A percentile compares a stretch with the other conserved stretches of the same genome.
These are phyloP conservation scores for Bhutanitis thaidina DNA, from an alignment of 2,888 invertebrate genomes.

Conservation along the genomic window DNA sequence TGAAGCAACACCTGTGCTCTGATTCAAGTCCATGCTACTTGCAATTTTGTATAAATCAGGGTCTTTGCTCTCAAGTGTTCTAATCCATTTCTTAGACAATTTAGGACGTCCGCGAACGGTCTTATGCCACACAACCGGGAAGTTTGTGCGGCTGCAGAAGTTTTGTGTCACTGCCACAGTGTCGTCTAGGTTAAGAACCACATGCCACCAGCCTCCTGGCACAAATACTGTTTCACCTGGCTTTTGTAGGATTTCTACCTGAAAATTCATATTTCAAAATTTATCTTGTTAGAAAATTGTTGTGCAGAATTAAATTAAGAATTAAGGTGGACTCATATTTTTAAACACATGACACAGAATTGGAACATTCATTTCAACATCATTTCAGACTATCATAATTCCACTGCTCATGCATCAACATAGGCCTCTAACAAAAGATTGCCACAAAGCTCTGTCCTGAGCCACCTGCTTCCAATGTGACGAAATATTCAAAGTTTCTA, in stretches of 20 bases:
- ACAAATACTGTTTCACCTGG: slow-evolving; percentile 99
- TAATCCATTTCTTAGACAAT: slow-evolving; percentile 95
- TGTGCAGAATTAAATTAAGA: too few relatives aligned
- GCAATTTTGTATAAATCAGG: slow-evolving; percentile 89
- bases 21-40: slow-evolving; percentile 90
- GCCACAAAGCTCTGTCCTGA: too few relatives aligned
- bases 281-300: neutral
- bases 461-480: too few relatives aligned
- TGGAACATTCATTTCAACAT: too few relatives aligned
- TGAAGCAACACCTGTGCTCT: slow-evolving; percentile 94
- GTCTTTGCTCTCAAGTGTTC: slow-evolving; percentile 84
- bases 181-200: slow-evolving; percentile 96
- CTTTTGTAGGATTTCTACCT: slow-evolving; percentile 95
- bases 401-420: too few relatives aligned
- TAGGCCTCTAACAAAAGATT: too few relatives aligned
- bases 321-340: too few relatives aligned
- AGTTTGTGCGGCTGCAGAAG: slow-evolving; percentile 97
- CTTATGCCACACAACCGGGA: slow-evolving; percentile 99
- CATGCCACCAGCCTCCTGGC: slow-evolving; percentile 99
- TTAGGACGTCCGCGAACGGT: slow-evolving; percentile 97
- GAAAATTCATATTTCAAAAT: slow-evolving; percentile 30
- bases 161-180: slow-evolving; percentile 99
- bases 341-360: too few relatives aligned
- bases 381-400: too few relatives aligned
- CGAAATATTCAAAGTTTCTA: too few relatives aligned